Percentiles rank a stretch among this genome's conserved stretches.
Evolutionary conservation across 2,113 vertebrate species (phyloP).

Genomic region (Hippocampus guttulatus): DNA sequence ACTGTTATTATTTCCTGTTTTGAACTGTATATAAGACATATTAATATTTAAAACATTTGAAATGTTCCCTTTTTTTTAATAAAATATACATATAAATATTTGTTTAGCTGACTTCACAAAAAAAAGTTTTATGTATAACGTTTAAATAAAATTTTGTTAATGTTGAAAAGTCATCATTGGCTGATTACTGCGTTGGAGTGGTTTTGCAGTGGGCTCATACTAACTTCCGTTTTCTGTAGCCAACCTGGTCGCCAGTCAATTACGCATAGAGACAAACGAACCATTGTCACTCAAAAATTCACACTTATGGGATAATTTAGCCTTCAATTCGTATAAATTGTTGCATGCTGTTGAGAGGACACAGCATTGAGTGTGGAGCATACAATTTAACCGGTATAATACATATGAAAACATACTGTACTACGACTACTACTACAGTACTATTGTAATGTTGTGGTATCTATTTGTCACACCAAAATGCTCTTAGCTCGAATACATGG

Average conservation of each 20-base stretch:
- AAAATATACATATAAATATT: conserved; percentile 77
- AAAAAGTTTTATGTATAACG: conserved; percentile 86
- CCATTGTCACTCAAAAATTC: too few relatives aligned
- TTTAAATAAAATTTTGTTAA: conserved; percentile 75
- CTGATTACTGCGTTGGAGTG: neutral
- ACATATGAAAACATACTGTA: too few relatives aligned
- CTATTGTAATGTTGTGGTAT: too few relatives aligned
- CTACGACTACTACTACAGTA: too few relatives aligned
- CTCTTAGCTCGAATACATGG: too few relatives aligned
- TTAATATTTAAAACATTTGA: conserved; percentile 98
- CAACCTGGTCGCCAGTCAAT: neutral
- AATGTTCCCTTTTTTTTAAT: conserved; percentile 85
- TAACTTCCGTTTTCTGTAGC: neutral
- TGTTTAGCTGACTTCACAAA: conserved; percentile 75
- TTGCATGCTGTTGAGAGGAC: too few relatives aligned
- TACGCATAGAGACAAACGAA: too few relatives aligned
- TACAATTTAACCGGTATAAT: too few relatives aligned
- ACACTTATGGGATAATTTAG: too few relatives aligned
- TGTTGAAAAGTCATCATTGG: conserved; percentile 40
- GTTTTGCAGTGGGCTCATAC: neutral
- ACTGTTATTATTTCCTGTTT: conserved; percentile 84
- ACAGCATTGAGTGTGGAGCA: too few relatives aligned
- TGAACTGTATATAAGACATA: conserved; percentile 97
- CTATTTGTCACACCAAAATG: too few relatives aligned
- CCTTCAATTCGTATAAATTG: too few relatives aligned